These are phyloP conservation scores for Eufriesea mexicana DNA, from an alignment of 1,140 invertebrate species.

Conservation along the genomic window DNA sequence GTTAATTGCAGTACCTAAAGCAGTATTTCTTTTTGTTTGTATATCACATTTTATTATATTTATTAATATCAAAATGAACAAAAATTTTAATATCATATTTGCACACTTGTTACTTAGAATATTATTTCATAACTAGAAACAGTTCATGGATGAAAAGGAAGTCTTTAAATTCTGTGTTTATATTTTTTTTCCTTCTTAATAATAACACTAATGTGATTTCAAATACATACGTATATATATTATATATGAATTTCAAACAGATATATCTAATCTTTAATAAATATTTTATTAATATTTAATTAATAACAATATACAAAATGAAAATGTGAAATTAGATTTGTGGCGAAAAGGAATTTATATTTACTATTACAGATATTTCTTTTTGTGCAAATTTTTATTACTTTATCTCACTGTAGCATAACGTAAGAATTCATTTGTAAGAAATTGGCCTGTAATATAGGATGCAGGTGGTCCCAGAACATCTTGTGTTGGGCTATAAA, in stretches of 20 bases:
- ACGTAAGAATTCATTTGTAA: conserved; percentile 91
- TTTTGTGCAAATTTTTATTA: not conserved
- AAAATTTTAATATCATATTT: conserved; percentile 26
- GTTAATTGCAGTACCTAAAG: conserved; percentile 42
- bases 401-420: conserved; percentile 89
- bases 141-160: not conserved
- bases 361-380: not conserved
- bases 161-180: conserved; percentile 52
- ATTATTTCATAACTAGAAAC: not conserved
- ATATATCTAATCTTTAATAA: not conserved
- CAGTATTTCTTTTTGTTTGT: not conserved
- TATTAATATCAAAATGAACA: conserved; percentile 49
- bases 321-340: conserved; percentile 5
- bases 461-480: conserved; percentile 86
- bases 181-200: conserved; percentile 45
- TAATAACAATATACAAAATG: conserved; percentile 13
- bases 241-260: not conserved
- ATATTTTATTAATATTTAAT: conserved; percentile 10
- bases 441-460: conserved; percentile 89
- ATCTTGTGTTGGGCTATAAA: conserved; percentile 95
- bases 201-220: conserved; percentile 10
- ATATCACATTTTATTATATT: conserved; percentile 19
- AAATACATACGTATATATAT: not conserved
- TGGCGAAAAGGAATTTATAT: conserved; percentile 7
- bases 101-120: not conserved